A percentile compares a stretch with the other conserved stretches of the same genome.
Evolutionary conservation across 2,888 invertebrate genomes (phyloP).

Genomic region (Busseola fusca): DNA sequence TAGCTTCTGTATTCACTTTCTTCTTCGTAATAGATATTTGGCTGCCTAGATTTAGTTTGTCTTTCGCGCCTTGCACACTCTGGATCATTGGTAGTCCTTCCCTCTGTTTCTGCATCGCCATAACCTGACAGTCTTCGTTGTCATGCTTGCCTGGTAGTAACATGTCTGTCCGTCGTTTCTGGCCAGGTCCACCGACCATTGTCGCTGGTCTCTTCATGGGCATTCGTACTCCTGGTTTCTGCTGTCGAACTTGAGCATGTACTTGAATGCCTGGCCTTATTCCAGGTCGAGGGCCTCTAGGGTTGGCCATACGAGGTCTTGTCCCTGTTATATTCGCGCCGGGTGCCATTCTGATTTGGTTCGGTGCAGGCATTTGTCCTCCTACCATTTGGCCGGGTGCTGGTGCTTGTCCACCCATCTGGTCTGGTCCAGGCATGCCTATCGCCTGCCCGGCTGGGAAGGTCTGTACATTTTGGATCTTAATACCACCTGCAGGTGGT

Average conservation of each 20-base stretch:
- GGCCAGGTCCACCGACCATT: slow-evolving; percentile 69
- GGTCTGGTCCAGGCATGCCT: slow-evolving; percentile 69
- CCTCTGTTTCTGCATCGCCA: slow-evolving; percentile 92
- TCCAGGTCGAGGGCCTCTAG: slow-evolving; percentile 77
- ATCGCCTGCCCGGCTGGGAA: slow-evolving; percentile 78
- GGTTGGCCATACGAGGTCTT: slow-evolving; percentile 78
- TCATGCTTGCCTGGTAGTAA: slow-evolving; percentile 92
- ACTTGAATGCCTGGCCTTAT: slow-evolving; percentile 83
- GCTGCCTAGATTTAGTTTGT: slow-evolving; percentile 91
- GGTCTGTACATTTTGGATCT: slow-evolving; percentile 84
- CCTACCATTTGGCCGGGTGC: slow-evolving; percentile 71
- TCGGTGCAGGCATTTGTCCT: slow-evolving; percentile 77
- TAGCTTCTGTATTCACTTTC: slow-evolving; percentile 91
- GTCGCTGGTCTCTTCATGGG: slow-evolving; percentile 80
- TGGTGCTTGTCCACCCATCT: slow-evolving; percentile 61
- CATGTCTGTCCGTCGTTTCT: slow-evolving; percentile 90
- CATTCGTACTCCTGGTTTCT: slow-evolving; percentile 78
- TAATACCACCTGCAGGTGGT: slow-evolving; percentile 73
- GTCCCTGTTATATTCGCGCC: slow-evolving; percentile 75
- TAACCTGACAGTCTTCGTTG: slow-evolving; percentile 93
- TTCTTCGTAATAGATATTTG: slow-evolving; percentile 92
- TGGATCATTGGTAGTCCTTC: slow-evolving; percentile 93
- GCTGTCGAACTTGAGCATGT: slow-evolving; percentile 80
- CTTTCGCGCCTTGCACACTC: slow-evolving; percentile 91
- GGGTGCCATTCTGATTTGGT: slow-evolving; percentile 80